Base-by-base conservation (phyloP, 2,113 vertebrate species). In the Lichenostomus cassidix region DNA sequence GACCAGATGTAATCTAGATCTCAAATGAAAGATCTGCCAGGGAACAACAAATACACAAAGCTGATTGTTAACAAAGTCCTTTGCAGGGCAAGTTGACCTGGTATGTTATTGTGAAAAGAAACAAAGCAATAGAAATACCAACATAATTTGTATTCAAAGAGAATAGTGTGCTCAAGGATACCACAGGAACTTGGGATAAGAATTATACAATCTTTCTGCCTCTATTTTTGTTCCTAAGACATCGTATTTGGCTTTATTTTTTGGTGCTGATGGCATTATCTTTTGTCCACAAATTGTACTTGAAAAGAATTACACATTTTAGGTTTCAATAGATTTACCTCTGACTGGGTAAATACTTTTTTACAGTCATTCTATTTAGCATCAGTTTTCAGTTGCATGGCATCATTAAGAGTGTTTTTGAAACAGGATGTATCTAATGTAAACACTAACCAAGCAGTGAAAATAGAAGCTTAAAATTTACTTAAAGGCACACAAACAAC, bases 51-150 rank as follows among this genome's bases (percentile, higher is more conserved):
- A 87, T 39, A 68, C 49, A 81, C 64, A 75, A 65, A 89, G 33
- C 52, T 60, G 17, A 90, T 27, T 81, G 79, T 90, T 95, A 90
- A 92, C 50, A 52, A 86, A 93, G 81, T 42, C 53, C 29, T 95
- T 89, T 78, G 60, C 35, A 82, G 93, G 90, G 44, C 64, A 93
- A 81, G 83, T n/a, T 89, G 94, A 96, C 94, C 88, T 62, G 56
- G 47, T 53, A 52, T 1, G 2, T 83, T 93, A 88, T 12, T 86
- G 39, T 94, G 75, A 68, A 94, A 74, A 69, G 74, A 93, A 94
- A 90, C 50, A 75, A 94, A 89, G 37, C 1, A 5, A 75, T 64
- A 52, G 68, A 88, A 96, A 83, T 22, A 77, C 19, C 50, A 91
- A 85, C 10, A 50, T 28, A 46, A 69, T 70, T 82, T 76, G 4